phyloP scores from a whole-genome alignment of 2,888 invertebrate genomes.

The Nephrotoma guestfalica region DNA sequence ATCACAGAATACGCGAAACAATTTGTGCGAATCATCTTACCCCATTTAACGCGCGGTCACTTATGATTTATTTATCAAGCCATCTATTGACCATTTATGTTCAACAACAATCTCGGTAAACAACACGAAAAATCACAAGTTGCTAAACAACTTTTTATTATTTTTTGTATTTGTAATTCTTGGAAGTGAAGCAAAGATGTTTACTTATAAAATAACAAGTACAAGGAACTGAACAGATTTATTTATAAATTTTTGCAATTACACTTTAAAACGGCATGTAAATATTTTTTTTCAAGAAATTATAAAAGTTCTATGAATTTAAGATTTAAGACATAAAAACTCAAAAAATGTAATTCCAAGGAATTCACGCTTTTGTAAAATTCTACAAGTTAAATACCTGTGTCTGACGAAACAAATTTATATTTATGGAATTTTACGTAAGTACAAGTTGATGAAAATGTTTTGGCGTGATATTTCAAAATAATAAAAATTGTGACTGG shows the following conservation, averaged over 20 bases:
- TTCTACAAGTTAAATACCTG: background rate
- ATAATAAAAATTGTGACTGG: background rate
- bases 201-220: background rate
- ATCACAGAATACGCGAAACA: background rate
- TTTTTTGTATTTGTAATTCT: background rate
- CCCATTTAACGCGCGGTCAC: background rate
- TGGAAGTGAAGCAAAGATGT: background rate
- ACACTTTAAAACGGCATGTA: background rate
- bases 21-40: background rate
- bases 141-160: background rate
- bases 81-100: background rate
- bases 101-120: background rate
- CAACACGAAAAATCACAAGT: background rate
- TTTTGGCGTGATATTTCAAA: background rate
- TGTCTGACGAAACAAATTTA: background rate
- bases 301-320: background rate
- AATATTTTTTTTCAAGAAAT: background rate
- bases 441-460: background rate
- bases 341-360: background rate
- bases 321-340: background rate
- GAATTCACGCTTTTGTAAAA: background rate
- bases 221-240: background rate
- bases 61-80: background rate
- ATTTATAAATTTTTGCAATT: background rate
- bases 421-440: background rate